Conservation (phyloP, 2,113 vertebrate genomes). For the Boleophthalmus pectinirostris region DNA sequence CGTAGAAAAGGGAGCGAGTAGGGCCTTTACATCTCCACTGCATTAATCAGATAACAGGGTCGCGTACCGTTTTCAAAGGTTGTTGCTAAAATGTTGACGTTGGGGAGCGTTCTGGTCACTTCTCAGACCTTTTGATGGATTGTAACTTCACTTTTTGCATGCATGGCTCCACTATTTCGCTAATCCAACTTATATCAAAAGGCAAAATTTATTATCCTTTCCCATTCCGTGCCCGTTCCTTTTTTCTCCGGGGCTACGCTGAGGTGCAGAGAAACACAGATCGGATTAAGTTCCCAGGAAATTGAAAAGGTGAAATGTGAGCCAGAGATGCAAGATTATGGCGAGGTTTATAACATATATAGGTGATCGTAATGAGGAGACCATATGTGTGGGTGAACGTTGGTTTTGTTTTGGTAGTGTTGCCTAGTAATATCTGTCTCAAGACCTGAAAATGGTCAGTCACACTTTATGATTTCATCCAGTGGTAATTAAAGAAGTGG, state of each 20-base stretch:
- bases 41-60: conserved; percentile 8
- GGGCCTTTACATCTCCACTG: not conserved
- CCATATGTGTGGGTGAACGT: conserved; percentile 53
- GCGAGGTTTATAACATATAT: conserved; percentile 43
- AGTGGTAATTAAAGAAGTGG: too few relatives aligned
- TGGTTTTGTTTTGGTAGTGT: conserved; percentile 15
- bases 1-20: not conserved
- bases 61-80: not conserved
- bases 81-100: conserved; percentile 14
- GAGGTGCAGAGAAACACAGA: conserved; percentile 55
- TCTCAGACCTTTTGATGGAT: conserved; percentile 35
- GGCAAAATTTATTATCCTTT: conserved; percentile 56
- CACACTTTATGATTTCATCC: too few relatives aligned
- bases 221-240: not conserved
- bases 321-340: conserved; percentile 64
- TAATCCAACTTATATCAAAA: conserved; percentile 69
- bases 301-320: conserved; percentile 70
- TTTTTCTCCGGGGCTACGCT: conserved; percentile 45
- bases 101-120: conserved; percentile 10
- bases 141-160: conserved; percentile 23
- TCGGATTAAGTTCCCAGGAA: conserved; percentile 71
- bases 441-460: not conserved
- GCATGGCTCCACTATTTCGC: conserved; percentile 46
- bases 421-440: conserved; percentile 20
- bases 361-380: conserved; percentile 56